phyloP scores from a whole-genome alignment of 53 echinoderm and acorn worm species.

The Echinarachnius parma region DNA sequence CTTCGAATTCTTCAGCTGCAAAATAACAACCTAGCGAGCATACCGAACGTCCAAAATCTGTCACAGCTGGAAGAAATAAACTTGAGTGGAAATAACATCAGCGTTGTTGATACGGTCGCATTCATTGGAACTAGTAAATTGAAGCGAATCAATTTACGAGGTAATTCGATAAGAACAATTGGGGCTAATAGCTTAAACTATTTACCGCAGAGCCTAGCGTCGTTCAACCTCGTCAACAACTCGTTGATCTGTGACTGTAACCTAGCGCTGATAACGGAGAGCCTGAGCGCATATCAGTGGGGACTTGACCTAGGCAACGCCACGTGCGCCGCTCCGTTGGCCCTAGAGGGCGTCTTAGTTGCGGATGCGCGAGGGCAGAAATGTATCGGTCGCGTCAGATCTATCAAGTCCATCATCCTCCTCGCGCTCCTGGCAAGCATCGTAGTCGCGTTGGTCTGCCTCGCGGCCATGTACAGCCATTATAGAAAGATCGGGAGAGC shows the following conservation, averaged over 20 bases:
- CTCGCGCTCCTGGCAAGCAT: constrained; percentile 22
- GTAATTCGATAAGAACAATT: constrained; percentile 27
- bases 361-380: not conserved
- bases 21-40: constrained; percentile 10
- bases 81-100: constrained; percentile 40
- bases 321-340: constrained; percentile 16
- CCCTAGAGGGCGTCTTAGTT: not conserved
- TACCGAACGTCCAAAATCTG: constrained; percentile 26
- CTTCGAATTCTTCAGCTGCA: constrained; percentile 10
- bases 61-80: constrained; percentile 20
- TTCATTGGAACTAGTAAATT: constrained; percentile 7
- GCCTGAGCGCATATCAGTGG: constrained; percentile 1
- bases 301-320: constrained; percentile 14
- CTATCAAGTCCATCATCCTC: constrained; percentile 34
- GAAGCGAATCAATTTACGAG: constrained; percentile 15
- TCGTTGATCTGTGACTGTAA: constrained; percentile 25
- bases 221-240: constrained; percentile 19
- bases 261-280: not conserved
- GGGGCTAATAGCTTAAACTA: not conserved
- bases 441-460: constrained; percentile 24
- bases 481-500: constrained; percentile 20
- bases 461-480: constrained; percentile 17
- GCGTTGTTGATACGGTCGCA: not conserved
- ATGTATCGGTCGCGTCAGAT: not conserved
- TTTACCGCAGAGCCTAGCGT: constrained; percentile 1